Percentiles rank a stretch among this genome's conserved stretches.
Evolutionary conservation across 2,113 vertebrate species (phyloP).

Genomic region (Donacobius atricapilla): DNA sequence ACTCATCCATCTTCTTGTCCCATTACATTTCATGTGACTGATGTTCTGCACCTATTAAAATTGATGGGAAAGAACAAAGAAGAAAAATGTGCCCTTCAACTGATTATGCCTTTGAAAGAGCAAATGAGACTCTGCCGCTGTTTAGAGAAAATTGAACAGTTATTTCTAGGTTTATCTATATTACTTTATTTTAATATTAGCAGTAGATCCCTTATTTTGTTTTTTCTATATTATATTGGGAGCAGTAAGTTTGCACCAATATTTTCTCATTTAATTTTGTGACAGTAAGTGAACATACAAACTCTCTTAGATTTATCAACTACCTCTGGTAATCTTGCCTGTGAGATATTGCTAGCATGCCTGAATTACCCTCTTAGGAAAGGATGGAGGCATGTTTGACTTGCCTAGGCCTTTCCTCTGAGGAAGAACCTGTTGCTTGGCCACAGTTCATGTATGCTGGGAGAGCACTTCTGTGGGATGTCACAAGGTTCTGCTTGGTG

Average conservation of each 20-base stretch:
- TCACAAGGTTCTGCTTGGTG: background rate
- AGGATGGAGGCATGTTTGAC: background rate
- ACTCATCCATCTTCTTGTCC: conserved; percentile 92
- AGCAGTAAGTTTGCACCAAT: background rate
- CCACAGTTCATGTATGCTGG: background rate
- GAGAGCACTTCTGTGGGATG: background rate
- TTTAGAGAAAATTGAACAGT: conserved; percentile 64
- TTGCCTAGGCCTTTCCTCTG: background rate
- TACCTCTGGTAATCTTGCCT: background rate
- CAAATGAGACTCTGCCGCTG: conserved; percentile 76
- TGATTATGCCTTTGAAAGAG: conserved; percentile 79
- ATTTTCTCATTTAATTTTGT: conserved; percentile 2
- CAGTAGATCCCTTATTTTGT: background rate
- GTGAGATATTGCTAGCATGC: background rate
- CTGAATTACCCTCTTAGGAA: background rate
- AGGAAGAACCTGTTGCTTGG: background rate
- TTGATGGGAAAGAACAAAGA: conserved; percentile 85
- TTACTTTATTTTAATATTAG: conserved; percentile 38
- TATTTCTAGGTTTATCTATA: conserved; percentile 50
- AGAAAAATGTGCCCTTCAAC: conserved; percentile 80
- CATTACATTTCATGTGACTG: conserved; percentile 87
- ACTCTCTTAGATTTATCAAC: background rate
- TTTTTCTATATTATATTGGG: background rate
- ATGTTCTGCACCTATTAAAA: conserved; percentile 91
- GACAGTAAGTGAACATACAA: background rate